Base-by-base conservation (phyloP, 2,888 invertebrate species). In the Cotesia congregata region DNA sequence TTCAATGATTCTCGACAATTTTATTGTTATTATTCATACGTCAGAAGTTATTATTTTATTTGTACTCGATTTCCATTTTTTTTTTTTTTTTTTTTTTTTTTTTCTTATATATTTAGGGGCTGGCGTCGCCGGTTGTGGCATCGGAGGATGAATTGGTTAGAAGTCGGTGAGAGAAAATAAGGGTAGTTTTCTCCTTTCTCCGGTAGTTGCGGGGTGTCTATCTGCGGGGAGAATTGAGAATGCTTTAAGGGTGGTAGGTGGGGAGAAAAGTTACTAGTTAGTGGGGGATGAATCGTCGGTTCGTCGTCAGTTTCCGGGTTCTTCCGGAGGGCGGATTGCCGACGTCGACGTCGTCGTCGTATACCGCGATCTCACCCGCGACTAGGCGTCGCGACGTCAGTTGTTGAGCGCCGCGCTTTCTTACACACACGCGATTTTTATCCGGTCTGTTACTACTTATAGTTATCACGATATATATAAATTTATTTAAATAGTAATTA, bases 301-400 rank as follows among this genome's bases (percentile, higher is more conserved):
- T 50, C 50, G 12, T 87, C 88, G 88, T 88, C 85, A 85, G 88
- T 88, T 88, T 88, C 87, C 88, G 88, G 88, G 85, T 86, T 87
- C 85, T 87, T 88, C 85, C 88, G 88, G 85, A 84, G 81, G 81
- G 80, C 76, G 80, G 82, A 75, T 77, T 74, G 85, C 83, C 83
- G 72, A 86, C 86, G 90, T 88, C 90, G 75, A 90, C 91, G 88
- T 90, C 91, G 90, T 89, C 86, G 88, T 88, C 91, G 87, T 86
- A 50, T 12, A 50, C 50, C 50, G 50, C 50, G 50, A 50, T 50
- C 50, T 12, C 50, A 12, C 7, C 50, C 86, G 91, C 90, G 91
- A 88, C 83, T 86, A 87, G 86, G 91, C 88, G 91, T 91, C 88
- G 88, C 88, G 88, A 88, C 88, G 87, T 88, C 87, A 88, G 88